Evolutionary conservation across 2,113 vertebrate genomes (phyloP).

Genomic region (Rhinogobius similis): DNA sequence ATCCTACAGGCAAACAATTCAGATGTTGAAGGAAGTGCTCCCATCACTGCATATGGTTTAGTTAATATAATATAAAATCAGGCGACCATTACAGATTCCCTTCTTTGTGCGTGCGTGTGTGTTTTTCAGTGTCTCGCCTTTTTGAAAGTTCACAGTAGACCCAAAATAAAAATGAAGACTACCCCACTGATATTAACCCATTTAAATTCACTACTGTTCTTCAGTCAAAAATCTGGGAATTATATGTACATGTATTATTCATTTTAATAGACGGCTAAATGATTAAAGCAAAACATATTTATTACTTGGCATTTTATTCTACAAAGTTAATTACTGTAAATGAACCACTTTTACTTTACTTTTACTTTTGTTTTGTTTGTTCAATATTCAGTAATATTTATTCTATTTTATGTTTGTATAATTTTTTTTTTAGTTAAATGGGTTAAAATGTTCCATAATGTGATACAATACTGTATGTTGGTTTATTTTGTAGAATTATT

Average conservation of each 20-base stretch:
- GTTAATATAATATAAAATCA: too few species aligned
- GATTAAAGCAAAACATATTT: neutral
- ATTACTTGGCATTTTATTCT: neutral
- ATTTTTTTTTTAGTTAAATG: neutral
- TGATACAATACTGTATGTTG: neutral
- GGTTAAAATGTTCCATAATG: neutral
- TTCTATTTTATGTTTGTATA: neutral
- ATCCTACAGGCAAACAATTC: too few species aligned
- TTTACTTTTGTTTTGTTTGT: neutral
- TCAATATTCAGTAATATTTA: neutral
- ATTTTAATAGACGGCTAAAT: neutral
- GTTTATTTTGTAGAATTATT: neutral
- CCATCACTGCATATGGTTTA: too few species aligned
- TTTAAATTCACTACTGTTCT: slow-evolving; percentile 12
- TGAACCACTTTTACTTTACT: neutral
- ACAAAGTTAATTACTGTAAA: neutral
- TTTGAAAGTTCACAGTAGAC: too few species aligned
- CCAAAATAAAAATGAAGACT: too few species aligned
- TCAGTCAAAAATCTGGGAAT: too few species aligned
- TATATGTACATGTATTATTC: neutral
- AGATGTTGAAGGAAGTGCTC: too few species aligned
- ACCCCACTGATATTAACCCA: neutral
- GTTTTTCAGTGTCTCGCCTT: too few species aligned
- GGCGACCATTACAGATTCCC: too few species aligned
- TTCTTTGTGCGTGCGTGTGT: too few species aligned